Conservation (phyloP, 2,113 vertebrate genomes). For the Larimichthys polyactis region DNA sequence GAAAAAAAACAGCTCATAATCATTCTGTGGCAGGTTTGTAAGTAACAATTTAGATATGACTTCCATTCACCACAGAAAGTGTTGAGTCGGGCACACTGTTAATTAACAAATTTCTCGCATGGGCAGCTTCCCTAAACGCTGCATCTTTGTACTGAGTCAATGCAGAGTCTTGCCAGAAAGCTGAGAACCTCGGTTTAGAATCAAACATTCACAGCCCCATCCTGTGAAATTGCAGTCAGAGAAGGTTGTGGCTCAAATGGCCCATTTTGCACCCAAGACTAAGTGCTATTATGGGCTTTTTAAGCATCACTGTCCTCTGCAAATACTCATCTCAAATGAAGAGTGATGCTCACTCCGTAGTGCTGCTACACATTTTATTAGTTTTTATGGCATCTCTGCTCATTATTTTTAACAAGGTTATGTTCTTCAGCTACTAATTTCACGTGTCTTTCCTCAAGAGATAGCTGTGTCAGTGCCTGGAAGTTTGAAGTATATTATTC, state of each 20-base stretch:
- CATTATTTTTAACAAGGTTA: constrained; percentile 55
- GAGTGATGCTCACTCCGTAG: not conserved
- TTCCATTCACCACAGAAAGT: constrained; percentile 67
- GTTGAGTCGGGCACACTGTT: constrained; percentile 69
- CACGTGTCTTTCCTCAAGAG: constrained; percentile 22
- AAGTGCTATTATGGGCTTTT: constrained; percentile 48
- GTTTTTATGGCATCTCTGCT: constrained; percentile 30
- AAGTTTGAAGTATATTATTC: constrained; percentile 47
- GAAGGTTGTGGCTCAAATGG: constrained; percentile 35
- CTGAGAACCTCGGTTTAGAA: constrained; percentile 47
- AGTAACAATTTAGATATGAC: constrained; percentile 72
- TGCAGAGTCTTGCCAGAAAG: constrained; percentile 55
- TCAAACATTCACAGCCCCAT: constrained; percentile 46
- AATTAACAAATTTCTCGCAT: constrained; percentile 79
- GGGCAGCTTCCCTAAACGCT: constrained; percentile 66
- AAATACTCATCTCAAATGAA: constrained; percentile 48
- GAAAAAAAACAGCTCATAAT: constrained; percentile 63
- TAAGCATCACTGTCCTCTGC: constrained; percentile 47
- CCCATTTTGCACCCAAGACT: constrained; percentile 50
- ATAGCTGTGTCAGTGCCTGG: constrained; percentile 13
- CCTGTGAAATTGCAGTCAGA: constrained; percentile 57
- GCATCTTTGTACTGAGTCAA: constrained; percentile 65
- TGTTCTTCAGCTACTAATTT: constrained; percentile 28
- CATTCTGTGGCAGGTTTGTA: constrained; percentile 65
- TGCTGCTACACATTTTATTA: constrained; percentile 29